phyloP scores from a whole-genome alignment of 2,888 invertebrate species.

The Julus scandinavius region DNA sequence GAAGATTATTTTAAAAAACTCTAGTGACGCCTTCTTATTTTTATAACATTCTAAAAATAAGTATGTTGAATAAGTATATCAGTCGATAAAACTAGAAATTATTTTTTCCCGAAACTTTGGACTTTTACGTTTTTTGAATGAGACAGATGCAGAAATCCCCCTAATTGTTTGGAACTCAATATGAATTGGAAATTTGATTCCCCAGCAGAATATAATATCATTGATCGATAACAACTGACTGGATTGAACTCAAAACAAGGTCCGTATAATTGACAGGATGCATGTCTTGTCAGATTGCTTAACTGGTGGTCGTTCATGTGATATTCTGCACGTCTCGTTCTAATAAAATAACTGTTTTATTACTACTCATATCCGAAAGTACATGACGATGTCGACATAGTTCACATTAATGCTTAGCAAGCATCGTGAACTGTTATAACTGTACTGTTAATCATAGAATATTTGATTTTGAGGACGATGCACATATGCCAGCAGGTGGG shows the following conservation, averaged over 20 bases:
- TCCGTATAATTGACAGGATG: background rate
- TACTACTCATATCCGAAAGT: background rate
- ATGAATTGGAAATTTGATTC: background rate
- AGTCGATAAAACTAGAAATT: no score
- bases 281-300: background rate
- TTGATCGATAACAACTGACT: background rate
- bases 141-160: background rate
- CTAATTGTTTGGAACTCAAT: no score
- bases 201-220: background rate
- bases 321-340: background rate
- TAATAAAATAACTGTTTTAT: background rate
- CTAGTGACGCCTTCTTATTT: no score
- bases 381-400: background rate
- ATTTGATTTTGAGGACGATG: background rate
- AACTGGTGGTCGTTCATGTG: background rate
- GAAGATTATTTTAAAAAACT: no score
- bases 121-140: background rate
- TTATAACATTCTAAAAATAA: no score
- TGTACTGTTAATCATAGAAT: background rate
- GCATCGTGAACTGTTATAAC: slow-evolving; percentile 17
- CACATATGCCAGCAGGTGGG: background rate
- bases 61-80: no score
- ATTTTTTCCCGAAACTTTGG: background rate
- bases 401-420: background rate
- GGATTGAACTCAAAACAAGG: background rate